Base-by-base conservation (phyloP, 2,888 invertebrate genomes). In the Diplolepis rosae region DNA sequence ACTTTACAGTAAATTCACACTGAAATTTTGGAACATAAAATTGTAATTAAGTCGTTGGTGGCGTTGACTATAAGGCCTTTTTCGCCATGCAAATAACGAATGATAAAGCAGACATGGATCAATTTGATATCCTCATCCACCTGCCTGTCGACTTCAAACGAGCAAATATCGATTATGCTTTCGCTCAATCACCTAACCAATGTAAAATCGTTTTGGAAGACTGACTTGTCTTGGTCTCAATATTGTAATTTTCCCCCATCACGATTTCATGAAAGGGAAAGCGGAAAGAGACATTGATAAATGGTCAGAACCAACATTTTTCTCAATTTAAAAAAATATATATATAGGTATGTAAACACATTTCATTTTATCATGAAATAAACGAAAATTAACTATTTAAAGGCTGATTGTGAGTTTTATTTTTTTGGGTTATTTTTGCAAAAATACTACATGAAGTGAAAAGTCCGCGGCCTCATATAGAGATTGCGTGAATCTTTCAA, bases 151-250 rank as follows among this genome's bases (percentile, higher is more conserved):
- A 18, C 18, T 35, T 22, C 13, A 56, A 35, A 56, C 56, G 56
- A 35, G 39, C n/a, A 61, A 35, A 61, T 61, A 39, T 61, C 61
- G 35, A 22, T 45, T 45, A 45, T 9, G 61, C 61, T 39, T 61
- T 61, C 61, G 61, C 61, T 61, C 39, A 61, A 22, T 61, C 35
- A 56, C 35, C 61, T 61, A 39, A 61, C 24, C n/a, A 24, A 61
- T 61, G 24, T 61, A 61, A 61, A 61, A 61, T 61, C 13, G 39
- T 61, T 35, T 61, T 61, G 35, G 13, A 24, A n/a, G n/a, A 24
- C 39, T 35, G n/a, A 7, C 56, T 56, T 54, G 30, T 35, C 35
- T 56, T 35, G 32, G 56, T 56, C 56, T 56, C 35, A 56, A 35
- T 56, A 56, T 56, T 35, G 56, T 56, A 32, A 56, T 56, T 56